Percentiles rank a stretch among this genome's conserved stretches.
These are phyloP conservation scores for Meta bourneti DNA, from an alignment of 2,888 invertebrate species.

Conservation along the genomic window DNA sequence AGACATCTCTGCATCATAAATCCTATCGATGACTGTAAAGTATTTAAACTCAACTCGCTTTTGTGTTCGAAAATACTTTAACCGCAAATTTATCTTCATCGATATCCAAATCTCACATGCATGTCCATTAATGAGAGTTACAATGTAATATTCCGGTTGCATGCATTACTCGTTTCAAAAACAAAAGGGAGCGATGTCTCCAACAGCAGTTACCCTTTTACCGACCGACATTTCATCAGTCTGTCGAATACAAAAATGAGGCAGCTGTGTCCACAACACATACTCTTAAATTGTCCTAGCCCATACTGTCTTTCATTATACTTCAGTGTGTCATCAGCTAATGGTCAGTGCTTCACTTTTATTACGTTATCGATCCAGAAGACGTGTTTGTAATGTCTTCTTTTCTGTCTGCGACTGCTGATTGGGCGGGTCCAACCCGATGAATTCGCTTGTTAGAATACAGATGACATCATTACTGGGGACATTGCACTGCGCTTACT, in stretches of 20 bases:
- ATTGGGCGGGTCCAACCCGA: slow-evolving; percentile 8
- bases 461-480: slow-evolving; percentile 45
- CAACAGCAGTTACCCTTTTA: not conserved
- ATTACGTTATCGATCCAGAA: slow-evolving; percentile 43
- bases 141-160: too few species aligned
- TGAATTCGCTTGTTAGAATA: slow-evolving; percentile 49
- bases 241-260: not conserved
- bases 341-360: slow-evolving; percentile 24
- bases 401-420: not conserved
- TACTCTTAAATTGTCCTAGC: slow-evolving; percentile 1
- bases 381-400: not conserved
- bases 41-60: too few species aligned
- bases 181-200: not conserved
- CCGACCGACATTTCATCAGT: not conserved
- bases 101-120: too few species aligned
- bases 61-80: too few species aligned
- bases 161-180: too few species aligned
- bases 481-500: slow-evolving; percentile 34
- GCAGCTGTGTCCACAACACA: not conserved
- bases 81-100: too few species aligned
- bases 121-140: too few species aligned
- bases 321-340: slow-evolving; percentile 43
- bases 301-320: slow-evolving; percentile 31
- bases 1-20: too few species aligned
- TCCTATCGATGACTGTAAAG: too few species aligned